Base-by-base conservation (phyloP, 2,888 invertebrate genomes). In the Scaptomyza flava region DNA sequence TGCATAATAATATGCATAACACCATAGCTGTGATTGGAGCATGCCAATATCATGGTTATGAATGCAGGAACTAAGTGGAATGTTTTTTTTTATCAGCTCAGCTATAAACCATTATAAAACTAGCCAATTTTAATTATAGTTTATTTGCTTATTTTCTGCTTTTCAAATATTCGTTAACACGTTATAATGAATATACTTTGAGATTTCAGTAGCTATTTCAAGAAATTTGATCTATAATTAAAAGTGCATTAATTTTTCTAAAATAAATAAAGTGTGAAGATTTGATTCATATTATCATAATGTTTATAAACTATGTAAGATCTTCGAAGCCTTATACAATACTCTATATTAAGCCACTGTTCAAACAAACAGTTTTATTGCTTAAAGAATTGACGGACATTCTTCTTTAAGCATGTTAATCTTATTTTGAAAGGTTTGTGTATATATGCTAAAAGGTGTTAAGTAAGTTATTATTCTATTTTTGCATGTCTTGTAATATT, bases 1-100 rank as follows among this genome's bases (percentile, higher is more conserved):
- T 87, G 50, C 75, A 68, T 79, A 79, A 84, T 56, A 47, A 50
- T 43, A 31, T 63, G 51, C 70, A 73, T 74, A 66, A 70, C 47
- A 54, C 41, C 41, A 57, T 59, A 17, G 3, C 1, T 12, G 27
- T 56, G 31, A 27, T 31, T 31, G 42, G 8, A 30, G 23, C 56
- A 33, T 36, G 38, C 12, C 23, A 43, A 68, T 58, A 65, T 62
- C 65, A 52, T 61, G 68, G 59, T 60, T 66, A 68, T 54, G 20
- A 48, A 56, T 68, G 70, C 68, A 48, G 48, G 51, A 58, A 51
- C 62, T 47, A 50, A 68, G 43, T 63, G 62, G 43, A 42, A 43
- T 48, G 33, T 27, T 58, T 62, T 27, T 58, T 62, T 9, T 51
- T 54, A 52, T 43, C 23, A 33, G 23, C 50, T 38, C 11, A n/a